Evolutionary conservation across 2,888 invertebrate species (phyloP), one percentile per base, ranked within the genome.

Genomic region (Ormyrus labotus): DNA sequence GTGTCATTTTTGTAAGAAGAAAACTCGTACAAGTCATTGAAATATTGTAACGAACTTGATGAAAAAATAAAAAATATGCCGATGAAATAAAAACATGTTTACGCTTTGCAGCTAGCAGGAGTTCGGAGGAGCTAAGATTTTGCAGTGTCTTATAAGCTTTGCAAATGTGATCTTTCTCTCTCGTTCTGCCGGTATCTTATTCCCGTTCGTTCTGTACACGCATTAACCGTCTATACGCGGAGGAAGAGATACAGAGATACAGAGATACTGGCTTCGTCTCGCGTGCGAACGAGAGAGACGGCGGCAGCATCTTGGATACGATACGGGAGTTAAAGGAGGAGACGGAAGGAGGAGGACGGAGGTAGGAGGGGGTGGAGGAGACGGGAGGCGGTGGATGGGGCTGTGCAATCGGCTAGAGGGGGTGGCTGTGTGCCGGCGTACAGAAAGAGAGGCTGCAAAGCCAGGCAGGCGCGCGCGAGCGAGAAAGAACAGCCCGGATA

Each of bases 301-400:
- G 34, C 34, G 84, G 79, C 82, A 87, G 84, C 84, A 85, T 89
- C 87, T 88, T 87, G 87, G 87, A 87, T 87, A 85, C 86, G 87
- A 88, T 87, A 87, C 86, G 84, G 84, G 86, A 86, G 86, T 83
- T 82, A 67, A 71, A 79, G 79, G 69, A 75, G 64, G 75, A 71
- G 48, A 58, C 51, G 55, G 55, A 7, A 13, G n/a, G 61, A 58
- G 64, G 61, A 57, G 45, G 57, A 55, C 53, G 53, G 6, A 53
- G 51, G 69, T 11, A 6, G 78, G 82, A 72, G 87, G 84, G 55
- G 8, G 47, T n/a, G 61, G 51, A 70, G 61, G 63, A 51, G 57
- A 55, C 53, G 53, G 6, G 61, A 60, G 69, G 47, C 9, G 78
- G 82, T 70, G 87, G 84, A 83, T 84, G 84, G 85, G 84, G 85